Conservation (phyloP, 2,113 vertebrate species). For the Corythaeola cristata region DNA sequence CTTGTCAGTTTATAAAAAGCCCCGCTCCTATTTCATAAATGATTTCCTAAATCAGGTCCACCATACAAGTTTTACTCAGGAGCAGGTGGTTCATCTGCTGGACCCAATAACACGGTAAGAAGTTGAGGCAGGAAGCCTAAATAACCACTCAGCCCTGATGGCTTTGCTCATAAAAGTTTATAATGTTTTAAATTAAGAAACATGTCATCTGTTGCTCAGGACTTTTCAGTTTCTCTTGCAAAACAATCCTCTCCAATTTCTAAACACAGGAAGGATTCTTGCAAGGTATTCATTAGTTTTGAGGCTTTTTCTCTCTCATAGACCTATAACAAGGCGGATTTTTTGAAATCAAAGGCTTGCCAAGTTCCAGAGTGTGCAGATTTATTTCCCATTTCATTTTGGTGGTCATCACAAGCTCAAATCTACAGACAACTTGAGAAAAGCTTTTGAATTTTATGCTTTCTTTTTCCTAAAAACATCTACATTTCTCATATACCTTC, state of each 20-base stretch:
- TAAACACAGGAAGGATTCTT: background rate
- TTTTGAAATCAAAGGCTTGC: background rate
- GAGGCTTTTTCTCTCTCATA: background rate
- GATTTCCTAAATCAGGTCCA: background rate
- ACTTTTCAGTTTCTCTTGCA: background rate
- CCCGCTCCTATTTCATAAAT: background rate
- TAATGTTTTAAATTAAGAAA: background rate
- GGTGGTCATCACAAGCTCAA: background rate
- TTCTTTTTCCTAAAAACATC: background rate
- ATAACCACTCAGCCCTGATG: background rate
- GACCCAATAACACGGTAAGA: background rate
- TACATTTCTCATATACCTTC: background rate
- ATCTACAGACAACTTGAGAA: background rate
- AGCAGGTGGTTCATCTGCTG: slow-evolving; percentile 5
- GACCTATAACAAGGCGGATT: background rate
- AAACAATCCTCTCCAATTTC: background rate
- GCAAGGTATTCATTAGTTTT: background rate
- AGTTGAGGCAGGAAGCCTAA: background rate
- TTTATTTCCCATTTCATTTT: background rate
- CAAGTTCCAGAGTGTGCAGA: background rate
- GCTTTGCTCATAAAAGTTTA: background rate
- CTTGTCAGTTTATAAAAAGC: slow-evolving; percentile 24
- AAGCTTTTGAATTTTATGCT: background rate
- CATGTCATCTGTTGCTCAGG: background rate
- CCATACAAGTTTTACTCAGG: background rate